A percentile compares a stretch with the other conserved stretches of the same genome.
Evolutionary conservation across 1,140 invertebrate genomes (phyloP).

Genomic region (Cataglyphis hispanica): DNA sequence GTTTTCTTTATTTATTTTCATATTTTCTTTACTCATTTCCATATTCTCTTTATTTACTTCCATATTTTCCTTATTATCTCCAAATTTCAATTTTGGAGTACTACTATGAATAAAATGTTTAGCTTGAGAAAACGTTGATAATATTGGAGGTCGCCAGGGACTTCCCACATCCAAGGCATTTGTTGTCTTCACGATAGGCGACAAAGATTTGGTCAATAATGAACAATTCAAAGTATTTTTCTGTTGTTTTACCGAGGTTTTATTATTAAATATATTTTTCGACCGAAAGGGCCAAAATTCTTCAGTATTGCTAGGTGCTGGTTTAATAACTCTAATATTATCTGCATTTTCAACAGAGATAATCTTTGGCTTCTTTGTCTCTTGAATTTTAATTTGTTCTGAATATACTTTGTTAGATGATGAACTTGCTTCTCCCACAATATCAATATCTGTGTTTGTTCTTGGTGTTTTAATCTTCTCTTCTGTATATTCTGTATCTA

Average conservation of each 20-base stretch:
- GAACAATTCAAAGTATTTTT: constrained; percentile 74
- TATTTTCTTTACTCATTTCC: constrained; percentile 7
- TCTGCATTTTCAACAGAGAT: constrained; percentile 62
- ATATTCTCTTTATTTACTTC: constrained; percentile 54
- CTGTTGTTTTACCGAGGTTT: constrained; percentile 16
- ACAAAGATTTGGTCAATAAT: constrained; percentile 78
- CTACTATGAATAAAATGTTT: constrained; percentile 77
- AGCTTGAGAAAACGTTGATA: constrained; percentile 75
- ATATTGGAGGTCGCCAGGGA: constrained; percentile 75
- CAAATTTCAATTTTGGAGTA: constrained; percentile 73
- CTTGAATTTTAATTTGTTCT: background rate
- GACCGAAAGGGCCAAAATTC: constrained; percentile 69
- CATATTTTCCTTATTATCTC: constrained; percentile 50
- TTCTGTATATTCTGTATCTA: background rate
- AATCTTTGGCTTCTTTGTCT: constrained; percentile 17
- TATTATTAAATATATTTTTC: constrained; percentile 70
- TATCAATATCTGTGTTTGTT: background rate
- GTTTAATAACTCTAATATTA: constrained; percentile 63
- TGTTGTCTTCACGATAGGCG: constrained; percentile 74
- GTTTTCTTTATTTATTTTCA: constrained; percentile 13
- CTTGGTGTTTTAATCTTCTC: background rate
- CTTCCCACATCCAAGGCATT: constrained; percentile 71
- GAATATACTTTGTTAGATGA: background rate
- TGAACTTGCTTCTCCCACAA: background rate
- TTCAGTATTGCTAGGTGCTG: constrained; percentile 52